A percentile compares a stretch with the other conserved stretches of the same genome.
Evolutionary conservation across 2,797 vertebrate genomes (phyloP).

Genomic region (Balearica regulorum): DNA sequence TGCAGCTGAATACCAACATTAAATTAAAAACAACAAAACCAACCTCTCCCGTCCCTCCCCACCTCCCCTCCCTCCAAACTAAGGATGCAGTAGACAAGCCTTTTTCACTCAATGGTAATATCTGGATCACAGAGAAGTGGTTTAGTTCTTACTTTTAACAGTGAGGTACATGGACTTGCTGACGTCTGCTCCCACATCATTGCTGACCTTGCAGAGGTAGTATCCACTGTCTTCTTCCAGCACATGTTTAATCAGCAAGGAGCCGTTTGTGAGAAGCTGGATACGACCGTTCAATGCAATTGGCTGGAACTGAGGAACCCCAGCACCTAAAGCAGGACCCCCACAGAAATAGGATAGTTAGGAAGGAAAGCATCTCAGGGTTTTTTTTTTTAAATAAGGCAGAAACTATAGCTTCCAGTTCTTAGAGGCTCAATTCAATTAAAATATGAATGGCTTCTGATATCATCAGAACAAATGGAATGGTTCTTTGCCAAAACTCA

Average conservation of each 20-base stretch:
- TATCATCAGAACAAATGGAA: rapidly evolving
- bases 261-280: conserved; percentile 93
- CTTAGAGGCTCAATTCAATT: background rate
- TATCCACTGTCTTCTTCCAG: conserved; percentile 97
- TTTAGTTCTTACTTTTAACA: conserved; percentile 94
- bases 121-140: conserved; percentile 63
- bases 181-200: conserved; percentile 99
- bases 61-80: background rate
- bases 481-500: background rate
- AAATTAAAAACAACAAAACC: background rate
- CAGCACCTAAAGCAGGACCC: conserved; percentile 80
- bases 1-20: background rate
- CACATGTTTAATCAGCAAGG: conserved; percentile 95
- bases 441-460: background rate
- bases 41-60: background rate
- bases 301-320: conserved; percentile 96
- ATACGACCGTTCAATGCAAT: conserved; percentile 92
- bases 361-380: background rate
- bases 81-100: background rate
- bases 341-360: background rate
- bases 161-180: conserved; percentile 99
- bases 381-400: background rate
- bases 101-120: conserved; percentile 64
- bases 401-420: background rate
- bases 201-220: conserved; percentile 99